Conservation (phyloP, 2,113 vertebrate species). For the Gavialis gangeticus region DNA sequence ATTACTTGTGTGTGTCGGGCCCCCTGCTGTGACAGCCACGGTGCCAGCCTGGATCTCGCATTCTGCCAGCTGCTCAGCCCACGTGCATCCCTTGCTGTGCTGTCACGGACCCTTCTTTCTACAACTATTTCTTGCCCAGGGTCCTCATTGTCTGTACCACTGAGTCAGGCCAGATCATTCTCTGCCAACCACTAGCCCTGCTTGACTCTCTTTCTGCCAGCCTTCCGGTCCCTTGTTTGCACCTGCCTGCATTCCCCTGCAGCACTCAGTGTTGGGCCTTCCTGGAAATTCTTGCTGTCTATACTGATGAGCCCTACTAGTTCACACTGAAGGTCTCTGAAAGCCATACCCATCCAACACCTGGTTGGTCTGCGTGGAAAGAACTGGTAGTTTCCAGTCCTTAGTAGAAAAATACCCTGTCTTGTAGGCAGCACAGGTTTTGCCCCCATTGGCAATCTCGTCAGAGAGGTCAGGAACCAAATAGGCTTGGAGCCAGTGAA, state of each 20-base stretch:
- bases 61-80: no score
- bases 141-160: background rate
- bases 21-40: background rate
- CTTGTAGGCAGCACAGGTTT: background rate
- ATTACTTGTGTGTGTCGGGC: no score
- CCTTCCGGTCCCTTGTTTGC: background rate
- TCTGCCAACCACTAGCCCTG: background rate
- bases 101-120: no score
- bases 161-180: accelerated
- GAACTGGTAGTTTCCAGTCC: background rate
- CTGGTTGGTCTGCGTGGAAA: background rate
- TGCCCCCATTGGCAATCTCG: background rate
- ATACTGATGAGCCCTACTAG: background rate
- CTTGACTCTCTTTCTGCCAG: background rate
- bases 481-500: background rate
- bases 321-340: background rate
- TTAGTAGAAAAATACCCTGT: background rate
- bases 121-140: no score
- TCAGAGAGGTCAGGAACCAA: background rate
- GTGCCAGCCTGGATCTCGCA: background rate
- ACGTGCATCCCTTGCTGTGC: background rate
- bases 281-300: no score
- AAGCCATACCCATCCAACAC: background rate
- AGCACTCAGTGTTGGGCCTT: no score
- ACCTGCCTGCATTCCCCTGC: no score